phyloP scores from a whole-genome alignment of 2,113 vertebrate species.

The Perca flavescens region DNA sequence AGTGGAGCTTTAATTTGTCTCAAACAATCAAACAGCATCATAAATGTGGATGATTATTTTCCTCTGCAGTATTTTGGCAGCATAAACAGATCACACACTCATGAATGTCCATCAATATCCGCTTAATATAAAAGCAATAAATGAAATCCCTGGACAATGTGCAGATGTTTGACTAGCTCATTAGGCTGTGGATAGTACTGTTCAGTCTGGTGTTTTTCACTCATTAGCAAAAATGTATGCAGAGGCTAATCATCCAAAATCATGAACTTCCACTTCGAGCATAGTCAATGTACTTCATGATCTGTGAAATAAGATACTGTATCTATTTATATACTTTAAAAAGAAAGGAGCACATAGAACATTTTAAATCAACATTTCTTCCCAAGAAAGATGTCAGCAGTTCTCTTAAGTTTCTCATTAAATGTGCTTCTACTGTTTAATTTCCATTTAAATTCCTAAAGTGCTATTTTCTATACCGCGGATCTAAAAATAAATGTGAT shows the following conservation, averaged over 20 bases:
- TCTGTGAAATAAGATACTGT: constrained; percentile 31
- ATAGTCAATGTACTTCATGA: constrained; percentile 19
- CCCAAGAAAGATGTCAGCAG: constrained; percentile 1
- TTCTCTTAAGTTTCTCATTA: constrained; percentile 34
- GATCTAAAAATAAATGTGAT: constrained; percentile 21
- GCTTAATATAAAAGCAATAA: constrained; percentile 15
- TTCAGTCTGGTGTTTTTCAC: constrained; percentile 42
- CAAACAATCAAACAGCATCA: constrained; percentile 30
- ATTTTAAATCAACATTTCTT: constrained; percentile 23
- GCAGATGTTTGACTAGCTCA: constrained; percentile 50
- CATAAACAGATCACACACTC: constrained; percentile 16
- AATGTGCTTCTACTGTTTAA: constrained; percentile 26
- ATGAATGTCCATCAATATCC: constrained; percentile 21
- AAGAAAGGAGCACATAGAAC: background rate
- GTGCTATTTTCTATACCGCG: background rate
- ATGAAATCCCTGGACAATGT: constrained; percentile 28
- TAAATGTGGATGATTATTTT: background rate
- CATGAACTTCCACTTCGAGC: constrained; percentile 34
- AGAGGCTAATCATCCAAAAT: constrained; percentile 56
- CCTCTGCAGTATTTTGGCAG: constrained; percentile 30
- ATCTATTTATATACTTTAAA: constrained; percentile 18
- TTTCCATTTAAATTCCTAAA: constrained; percentile 48
- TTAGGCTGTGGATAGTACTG: constrained; percentile 15
- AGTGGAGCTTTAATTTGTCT: background rate
- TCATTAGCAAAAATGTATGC: constrained; percentile 61